Evolutionary conservation across 2,888 invertebrate genomes (phyloP).

Genomic region (Xylota sylvarum): DNA sequence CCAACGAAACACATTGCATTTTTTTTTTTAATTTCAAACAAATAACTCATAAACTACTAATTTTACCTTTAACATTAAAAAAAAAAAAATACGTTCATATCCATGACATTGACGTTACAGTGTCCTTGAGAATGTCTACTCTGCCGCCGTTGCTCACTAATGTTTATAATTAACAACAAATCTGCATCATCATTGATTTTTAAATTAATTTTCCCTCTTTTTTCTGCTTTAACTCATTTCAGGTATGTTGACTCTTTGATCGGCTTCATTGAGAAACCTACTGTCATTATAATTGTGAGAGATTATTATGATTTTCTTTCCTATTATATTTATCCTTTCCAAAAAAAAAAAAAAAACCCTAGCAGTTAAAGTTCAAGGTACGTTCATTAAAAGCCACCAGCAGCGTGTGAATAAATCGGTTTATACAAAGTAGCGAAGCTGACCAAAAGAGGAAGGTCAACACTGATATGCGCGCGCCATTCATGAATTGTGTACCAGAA

Average conservation of each 20-base stretch:
- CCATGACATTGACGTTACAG: slow-evolving; percentile 23
- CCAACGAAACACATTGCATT: no score
- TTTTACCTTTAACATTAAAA: not conserved
- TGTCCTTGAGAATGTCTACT: slow-evolving; percentile 16
- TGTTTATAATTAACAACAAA: slow-evolving; percentile 6
- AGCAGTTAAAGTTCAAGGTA: slow-evolving; percentile 65
- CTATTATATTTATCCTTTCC: slow-evolving; percentile 36
- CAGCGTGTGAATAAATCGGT: slow-evolving; percentile 23
- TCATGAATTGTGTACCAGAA: slow-evolving; percentile 29
- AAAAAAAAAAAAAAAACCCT: not conserved
- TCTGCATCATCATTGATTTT: slow-evolving; percentile 26
- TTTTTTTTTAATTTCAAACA: no score
- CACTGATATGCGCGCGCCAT: not conserved
- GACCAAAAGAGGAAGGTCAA: slow-evolving; percentile 46
- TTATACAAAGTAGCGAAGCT: slow-evolving; percentile 32
- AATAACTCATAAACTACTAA: no score
- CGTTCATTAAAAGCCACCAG: slow-evolving; percentile 35
- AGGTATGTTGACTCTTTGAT: slow-evolving; percentile 38
- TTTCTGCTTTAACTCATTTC: slow-evolving; percentile 9
- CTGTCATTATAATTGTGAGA: slow-evolving; percentile 8
- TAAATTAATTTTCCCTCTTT: slow-evolving; percentile 13
- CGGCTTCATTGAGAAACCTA: slow-evolving; percentile 18
- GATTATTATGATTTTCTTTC: slow-evolving; percentile 30
- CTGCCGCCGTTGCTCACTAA: not conserved
- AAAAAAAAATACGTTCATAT: not conserved